Evolutionary conservation across 2,113 vertebrate genomes (phyloP).

Genomic region (Zingel zingel): DNA sequence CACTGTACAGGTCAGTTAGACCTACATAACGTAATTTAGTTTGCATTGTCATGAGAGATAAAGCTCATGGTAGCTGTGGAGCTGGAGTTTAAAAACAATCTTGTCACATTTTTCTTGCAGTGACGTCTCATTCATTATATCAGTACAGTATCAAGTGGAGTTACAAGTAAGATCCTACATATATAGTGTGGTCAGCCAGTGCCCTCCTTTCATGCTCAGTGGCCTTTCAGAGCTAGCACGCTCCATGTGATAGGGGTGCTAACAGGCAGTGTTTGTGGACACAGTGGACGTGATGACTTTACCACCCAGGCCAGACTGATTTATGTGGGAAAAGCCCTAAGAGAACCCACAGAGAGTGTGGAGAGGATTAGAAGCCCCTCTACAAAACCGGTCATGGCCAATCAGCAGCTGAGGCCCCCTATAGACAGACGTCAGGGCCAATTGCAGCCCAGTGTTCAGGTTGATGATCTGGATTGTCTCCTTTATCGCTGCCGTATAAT

Average conservation of each 20-base stretch:
- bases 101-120: background rate
- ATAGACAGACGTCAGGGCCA: slow-evolving; percentile 71
- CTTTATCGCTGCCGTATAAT: slow-evolving; percentile 17
- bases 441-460: slow-evolving; percentile 63
- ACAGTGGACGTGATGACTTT: slow-evolving; percentile 85
- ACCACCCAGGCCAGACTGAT: slow-evolving; percentile 86
- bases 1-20: slow-evolving; percentile 33
- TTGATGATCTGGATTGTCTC: slow-evolving; percentile 46
- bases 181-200: slow-evolving; percentile 17
- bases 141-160: background rate
- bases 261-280: slow-evolving; percentile 80
- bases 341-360: slow-evolving; percentile 83
- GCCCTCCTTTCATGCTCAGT: slow-evolving; percentile 50
- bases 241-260: slow-evolving; percentile 70
- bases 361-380: slow-evolving; percentile 83
- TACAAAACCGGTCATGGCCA: slow-evolving; percentile 80
- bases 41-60: background rate
- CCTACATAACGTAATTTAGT: slow-evolving; percentile 27
- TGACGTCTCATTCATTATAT: background rate
- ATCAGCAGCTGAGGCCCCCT: slow-evolving; percentile 78
- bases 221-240: slow-evolving; percentile 60
- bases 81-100: background rate
- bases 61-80: background rate
- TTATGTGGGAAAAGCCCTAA: slow-evolving; percentile 86
- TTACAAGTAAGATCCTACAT: slow-evolving; percentile 1